These are phyloP conservation scores for Xenentodon cancila DNA, from an alignment of 2,797 vertebrate genomes.

Conservation along the genomic window DNA sequence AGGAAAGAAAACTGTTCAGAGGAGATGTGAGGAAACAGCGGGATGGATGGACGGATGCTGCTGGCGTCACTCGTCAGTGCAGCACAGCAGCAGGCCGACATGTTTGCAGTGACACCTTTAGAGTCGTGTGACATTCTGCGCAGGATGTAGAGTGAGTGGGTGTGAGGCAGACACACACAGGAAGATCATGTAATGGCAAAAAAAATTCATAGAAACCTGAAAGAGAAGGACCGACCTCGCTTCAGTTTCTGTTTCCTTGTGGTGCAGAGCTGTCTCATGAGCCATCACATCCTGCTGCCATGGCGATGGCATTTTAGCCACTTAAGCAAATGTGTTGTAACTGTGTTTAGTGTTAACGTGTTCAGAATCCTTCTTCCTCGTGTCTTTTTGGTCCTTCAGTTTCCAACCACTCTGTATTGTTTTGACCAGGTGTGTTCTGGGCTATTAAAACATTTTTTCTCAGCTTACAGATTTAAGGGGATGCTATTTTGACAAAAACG, in stretches of 20 bases:
- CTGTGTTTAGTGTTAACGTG: too few species aligned
- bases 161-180: constrained; percentile 5
- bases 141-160: constrained; percentile 34
- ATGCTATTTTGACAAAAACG: too few species aligned
- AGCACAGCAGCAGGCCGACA: constrained; percentile 35
- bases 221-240: not conserved
- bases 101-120: constrained; percentile 48
- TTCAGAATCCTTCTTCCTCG: too few species aligned
- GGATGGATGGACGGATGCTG: constrained; percentile 4
- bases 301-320: not conserved
- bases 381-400: too few species aligned
- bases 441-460: too few species aligned
- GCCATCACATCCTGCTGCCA: constrained; percentile 4
- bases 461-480: too few species aligned
- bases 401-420: too few species aligned
- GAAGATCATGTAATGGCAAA: constrained; percentile 3
- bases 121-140: constrained; percentile 33
- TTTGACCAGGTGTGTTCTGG: too few species aligned
- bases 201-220: not conserved
- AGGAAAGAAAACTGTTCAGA: not conserved
- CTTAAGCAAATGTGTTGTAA: too few species aligned
- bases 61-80: too few species aligned
- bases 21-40: constrained; percentile 1
- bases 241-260: not conserved
- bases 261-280: too few species aligned